These are phyloP conservation scores for Lymantria dispar DNA, from an alignment of 2,888 invertebrate genomes.

Conservation along the genomic window DNA sequence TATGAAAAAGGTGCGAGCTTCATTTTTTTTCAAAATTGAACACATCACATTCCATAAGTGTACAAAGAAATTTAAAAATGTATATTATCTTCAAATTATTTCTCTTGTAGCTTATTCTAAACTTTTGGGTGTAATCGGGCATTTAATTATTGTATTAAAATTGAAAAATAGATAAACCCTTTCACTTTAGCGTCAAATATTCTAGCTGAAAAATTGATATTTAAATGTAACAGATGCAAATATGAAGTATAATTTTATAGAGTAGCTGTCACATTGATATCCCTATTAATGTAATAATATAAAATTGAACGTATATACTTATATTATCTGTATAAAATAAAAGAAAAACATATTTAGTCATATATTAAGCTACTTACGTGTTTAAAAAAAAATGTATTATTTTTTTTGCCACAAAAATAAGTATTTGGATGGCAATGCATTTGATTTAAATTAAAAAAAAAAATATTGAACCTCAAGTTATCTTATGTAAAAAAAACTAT, in stretches of 20 bases:
- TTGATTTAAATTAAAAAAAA: constrained; percentile 12
- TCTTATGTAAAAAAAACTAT: constrained; percentile 43
- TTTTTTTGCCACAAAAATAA: constrained; percentile 14
- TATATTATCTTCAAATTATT: constrained; percentile 30
- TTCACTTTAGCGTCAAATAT: constrained; percentile 5
- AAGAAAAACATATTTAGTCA: constrained; percentile 35
- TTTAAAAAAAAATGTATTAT: constrained; percentile 22
- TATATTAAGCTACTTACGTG: constrained; percentile 26
- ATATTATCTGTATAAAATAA: constrained; percentile 35
- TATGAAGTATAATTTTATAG: constrained; percentile 20
- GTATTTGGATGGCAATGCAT: constrained; percentile 24
- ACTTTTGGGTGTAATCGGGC: constrained; percentile 43
- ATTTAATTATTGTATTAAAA: constrained; percentile 44
- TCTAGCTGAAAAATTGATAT: constrained; percentile 10
- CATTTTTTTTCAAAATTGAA: constrained; percentile 48
- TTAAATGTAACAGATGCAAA: constrained; percentile 14
- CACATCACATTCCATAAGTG: constrained; percentile 76
- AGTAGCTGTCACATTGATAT: constrained; percentile 23
- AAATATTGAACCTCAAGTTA: constrained; percentile 15
- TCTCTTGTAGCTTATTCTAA: constrained; percentile 23
- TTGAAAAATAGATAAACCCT: constrained; percentile 21
- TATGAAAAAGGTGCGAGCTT: constrained; percentile 59
- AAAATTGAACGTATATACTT: constrained; percentile 24
- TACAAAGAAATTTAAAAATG: constrained; percentile 52
- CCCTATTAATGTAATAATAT: constrained; percentile 21